phyloP scores from a whole-genome alignment of 1,140 invertebrate genomes.

The Anoplophora glabripennis region DNA sequence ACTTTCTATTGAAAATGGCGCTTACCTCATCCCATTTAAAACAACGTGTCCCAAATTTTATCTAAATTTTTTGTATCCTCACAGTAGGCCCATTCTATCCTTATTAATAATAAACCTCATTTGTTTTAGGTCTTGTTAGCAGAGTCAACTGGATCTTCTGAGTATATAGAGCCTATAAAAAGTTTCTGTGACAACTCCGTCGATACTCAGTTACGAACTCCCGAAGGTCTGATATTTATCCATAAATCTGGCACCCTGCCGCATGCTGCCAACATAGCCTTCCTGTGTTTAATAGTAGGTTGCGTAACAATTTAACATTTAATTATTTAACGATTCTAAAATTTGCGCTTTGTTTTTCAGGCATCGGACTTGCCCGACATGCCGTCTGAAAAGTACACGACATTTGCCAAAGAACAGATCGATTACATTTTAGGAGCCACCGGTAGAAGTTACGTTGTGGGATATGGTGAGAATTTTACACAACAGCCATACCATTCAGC shows the following conservation, averaged over 20 bases:
- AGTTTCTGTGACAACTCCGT: constrained; percentile 56
- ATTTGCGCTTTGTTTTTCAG: constrained; percentile 30
- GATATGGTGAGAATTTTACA: constrained; percentile 61
- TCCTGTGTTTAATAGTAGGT: constrained; percentile 54
- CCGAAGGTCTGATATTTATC: constrained; percentile 58
- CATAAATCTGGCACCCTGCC: constrained; percentile 58
- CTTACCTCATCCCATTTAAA: too few species aligned
- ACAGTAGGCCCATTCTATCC: background rate
- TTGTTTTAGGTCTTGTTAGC: constrained; percentile 52
- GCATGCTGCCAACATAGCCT: constrained; percentile 59
- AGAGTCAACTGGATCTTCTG: constrained; percentile 48
- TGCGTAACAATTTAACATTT: background rate
- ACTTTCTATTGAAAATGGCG: too few species aligned
- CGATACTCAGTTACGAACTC: constrained; percentile 51
- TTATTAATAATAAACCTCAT: background rate
- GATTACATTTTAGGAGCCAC: constrained; percentile 61
- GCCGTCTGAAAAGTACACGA: constrained; percentile 48
- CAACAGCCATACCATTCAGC: constrained; percentile 55
- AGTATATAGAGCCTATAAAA: constrained; percentile 52
- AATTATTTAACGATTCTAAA: too few species aligned
- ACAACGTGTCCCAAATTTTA: too few species aligned
- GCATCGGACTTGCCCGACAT: constrained; percentile 50
- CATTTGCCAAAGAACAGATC: constrained; percentile 62
- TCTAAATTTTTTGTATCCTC: too few species aligned
- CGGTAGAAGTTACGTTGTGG: constrained; percentile 63